Base-by-base conservation (phyloP, 2,888 invertebrate species). In the Drosophila neotestacea region DNA sequence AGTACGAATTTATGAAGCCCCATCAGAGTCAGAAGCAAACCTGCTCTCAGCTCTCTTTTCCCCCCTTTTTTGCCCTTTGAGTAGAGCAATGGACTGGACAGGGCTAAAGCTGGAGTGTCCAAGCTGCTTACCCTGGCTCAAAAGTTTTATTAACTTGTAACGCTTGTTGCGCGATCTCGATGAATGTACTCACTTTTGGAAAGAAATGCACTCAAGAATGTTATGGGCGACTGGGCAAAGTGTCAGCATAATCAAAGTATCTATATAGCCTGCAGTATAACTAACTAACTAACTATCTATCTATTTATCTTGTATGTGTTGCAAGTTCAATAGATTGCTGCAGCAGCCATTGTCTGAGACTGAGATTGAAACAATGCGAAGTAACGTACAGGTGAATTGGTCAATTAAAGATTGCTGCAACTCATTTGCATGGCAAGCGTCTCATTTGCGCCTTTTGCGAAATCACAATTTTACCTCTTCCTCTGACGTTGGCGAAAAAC, bases 1-100 rank as follows among this genome's bases (percentile, higher is more conserved):
- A 91, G 90, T 91, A 91, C 90, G 74, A 90, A 90, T 85, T 89
- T 87, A 90, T 90, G 88, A 81, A 86, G 86, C 77, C 77, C 76
- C 73, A 79, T 63, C 82, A 63, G 60, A 73, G 77, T 56, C 63
- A 67, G 42, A 55, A 54, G 58, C 46, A 36, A 13, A 38, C 47
- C 32, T 44, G 22, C 32, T 47, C 4, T 4, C n/a, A 13, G 6
- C 13, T 5, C 52, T 13, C 6, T 7, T 10, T 7, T 10, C 7
- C 13, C 2, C 10, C 10, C 11, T 11, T 2, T 4, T 10, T 10
- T 4, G 9, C 5, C 30, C 2, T 34, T 38, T 9, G 4, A 13
- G 22, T 34, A 27, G 41, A 58, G 58, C 47, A 59, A 38, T 61
- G 63, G 51, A 38, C 56, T 55, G 38, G 38, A 44, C 32, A 34